phyloP scores from a whole-genome alignment of 2,888 invertebrate genomes.

The Chrysodeixis includens region DNA sequence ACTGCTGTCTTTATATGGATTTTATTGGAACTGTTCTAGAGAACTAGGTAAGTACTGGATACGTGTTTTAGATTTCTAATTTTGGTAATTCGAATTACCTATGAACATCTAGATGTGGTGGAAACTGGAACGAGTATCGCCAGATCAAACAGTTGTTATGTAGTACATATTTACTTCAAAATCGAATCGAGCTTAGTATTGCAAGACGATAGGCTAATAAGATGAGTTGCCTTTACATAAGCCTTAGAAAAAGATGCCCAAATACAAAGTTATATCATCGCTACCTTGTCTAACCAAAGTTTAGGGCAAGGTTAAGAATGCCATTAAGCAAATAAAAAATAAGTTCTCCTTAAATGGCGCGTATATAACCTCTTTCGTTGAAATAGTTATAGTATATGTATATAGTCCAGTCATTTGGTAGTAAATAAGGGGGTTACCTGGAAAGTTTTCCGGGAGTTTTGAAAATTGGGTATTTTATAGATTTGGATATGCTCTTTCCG shows the following conservation, averaged over 20 bases:
- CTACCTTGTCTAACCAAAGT: not conserved
- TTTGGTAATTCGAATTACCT: not conserved
- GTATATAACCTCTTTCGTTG: not conserved
- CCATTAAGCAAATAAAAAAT: not conserved
- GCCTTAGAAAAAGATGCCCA: no score
- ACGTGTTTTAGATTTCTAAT: not conserved
- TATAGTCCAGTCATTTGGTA: no score
- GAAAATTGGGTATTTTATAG: no score
- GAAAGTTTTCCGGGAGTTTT: no score
- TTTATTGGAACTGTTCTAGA: not conserved
- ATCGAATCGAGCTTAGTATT: no score
- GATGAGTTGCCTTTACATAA: no score
- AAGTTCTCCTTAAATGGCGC: constrained; percentile 9
- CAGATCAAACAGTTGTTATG: no score
- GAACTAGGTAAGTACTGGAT: not conserved
- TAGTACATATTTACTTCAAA: no score
- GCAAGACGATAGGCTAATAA: no score
- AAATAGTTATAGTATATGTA: not conserved
- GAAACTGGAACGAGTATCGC: no score
- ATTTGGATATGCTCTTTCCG: no score
- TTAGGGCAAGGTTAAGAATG: constrained; percentile 14
- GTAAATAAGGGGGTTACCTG: no score
- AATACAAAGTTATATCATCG: not conserved
- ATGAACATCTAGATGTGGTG: not conserved
- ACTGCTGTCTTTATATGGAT: not conserved